These are phyloP conservation scores for Litocranius walleri DNA, from an alignment of 2,113 vertebrate genomes.

Conservation along the genomic window DNA sequence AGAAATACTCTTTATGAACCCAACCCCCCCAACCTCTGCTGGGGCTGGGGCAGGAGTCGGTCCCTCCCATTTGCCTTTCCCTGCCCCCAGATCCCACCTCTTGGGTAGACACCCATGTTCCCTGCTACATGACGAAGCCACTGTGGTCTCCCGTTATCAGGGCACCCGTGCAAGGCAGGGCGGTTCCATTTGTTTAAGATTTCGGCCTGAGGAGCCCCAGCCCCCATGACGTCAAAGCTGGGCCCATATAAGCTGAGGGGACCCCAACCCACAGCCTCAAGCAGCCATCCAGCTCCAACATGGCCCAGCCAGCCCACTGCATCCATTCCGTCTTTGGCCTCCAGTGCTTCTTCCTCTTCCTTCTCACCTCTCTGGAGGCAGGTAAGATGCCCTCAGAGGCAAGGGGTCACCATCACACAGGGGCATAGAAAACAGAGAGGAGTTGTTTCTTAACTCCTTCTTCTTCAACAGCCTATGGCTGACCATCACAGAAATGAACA, in stretches of 20 bases:
- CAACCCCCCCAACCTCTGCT: neutral
- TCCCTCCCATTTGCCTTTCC: neutral
- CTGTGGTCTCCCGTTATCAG: constrained; percentile 56
- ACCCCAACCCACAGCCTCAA: neutral
- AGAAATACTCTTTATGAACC: neutral
- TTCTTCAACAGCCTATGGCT: neutral
- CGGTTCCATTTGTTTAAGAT: constrained; percentile 63
- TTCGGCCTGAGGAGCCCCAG: constrained; percentile 44
- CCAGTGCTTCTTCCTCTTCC: constrained; percentile 48
- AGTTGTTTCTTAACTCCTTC: neutral
- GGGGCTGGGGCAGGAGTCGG: neutral
- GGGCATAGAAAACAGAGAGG: neutral
- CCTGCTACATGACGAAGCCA: constrained; percentile 10
- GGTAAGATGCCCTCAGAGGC: constrained; percentile 47
- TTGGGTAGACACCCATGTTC: neutral
- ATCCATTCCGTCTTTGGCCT: neutral
- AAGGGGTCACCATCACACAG: neutral
- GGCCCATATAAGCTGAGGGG: constrained; percentile 44
- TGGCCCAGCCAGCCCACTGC: neutral
- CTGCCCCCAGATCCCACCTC: neutral
- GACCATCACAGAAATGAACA: neutral
- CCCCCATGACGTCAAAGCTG: constrained; percentile 55
- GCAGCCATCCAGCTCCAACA: neutral
- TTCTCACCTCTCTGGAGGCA: constrained; percentile 39
- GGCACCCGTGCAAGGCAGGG: constrained; percentile 4